Evolutionary conservation across 2,113 vertebrate species (phyloP), one percentile per base, ranked within the genome.

Genomic region (Sclerurus mexicanus): DNA sequence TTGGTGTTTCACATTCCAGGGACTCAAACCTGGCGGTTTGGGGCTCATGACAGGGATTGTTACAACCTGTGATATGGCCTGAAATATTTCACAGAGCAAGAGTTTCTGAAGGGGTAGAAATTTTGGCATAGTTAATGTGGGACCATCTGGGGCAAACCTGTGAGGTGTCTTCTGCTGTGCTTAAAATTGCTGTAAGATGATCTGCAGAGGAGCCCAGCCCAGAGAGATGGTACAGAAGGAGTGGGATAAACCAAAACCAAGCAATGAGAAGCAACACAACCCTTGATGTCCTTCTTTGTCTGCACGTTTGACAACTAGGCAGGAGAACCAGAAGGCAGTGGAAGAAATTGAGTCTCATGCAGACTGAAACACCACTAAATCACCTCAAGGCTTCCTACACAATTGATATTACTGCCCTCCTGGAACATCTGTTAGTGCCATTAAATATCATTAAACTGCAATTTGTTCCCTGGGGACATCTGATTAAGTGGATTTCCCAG

Each of bases 401-500:
- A 30, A 58, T 58, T 10, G 86, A 47, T 71, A 44, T 22, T 74
- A 68, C 95, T 69, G 9, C 71, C 72, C 85, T 85, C 75, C 85
- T 72, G 75, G 60, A 93, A 71, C 96, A 95, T 75, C 95, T 96
- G 95, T 40, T 78, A 81, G 76, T 78, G 75, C 85, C 78, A 88
- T 96, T 91, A 96, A 91, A 68, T 63, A 60, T 44, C 90, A 94
- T 64, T 81, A 93, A 91, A 59, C 18, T 63, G 59, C 89, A 78
- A 2, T 5, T 80, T 52, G 24, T 20, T 81, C 93, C 92, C 79
- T 46, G 56, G 78, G 55, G 95, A 88, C 22, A 15, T 28, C 87
- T 90, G 90, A 94, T 90, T 47, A 39, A 94, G 64, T 88, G 88
- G 59, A 74, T 91, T 93, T 97, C 93, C 75, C 75, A 88, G 92